Base-by-base conservation (phyloP, 2,888 invertebrate species). In the Melipona beecheii region DNA sequence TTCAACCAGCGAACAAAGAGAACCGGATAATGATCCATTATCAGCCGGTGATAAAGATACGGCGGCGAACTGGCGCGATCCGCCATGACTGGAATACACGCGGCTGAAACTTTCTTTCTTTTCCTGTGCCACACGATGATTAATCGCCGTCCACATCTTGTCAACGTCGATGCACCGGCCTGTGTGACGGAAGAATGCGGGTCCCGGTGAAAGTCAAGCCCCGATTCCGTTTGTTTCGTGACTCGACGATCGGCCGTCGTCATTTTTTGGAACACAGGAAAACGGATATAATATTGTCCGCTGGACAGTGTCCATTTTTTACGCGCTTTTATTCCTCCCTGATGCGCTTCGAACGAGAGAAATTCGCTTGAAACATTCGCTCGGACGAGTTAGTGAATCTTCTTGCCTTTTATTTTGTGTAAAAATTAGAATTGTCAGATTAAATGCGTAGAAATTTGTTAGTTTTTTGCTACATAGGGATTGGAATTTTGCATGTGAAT, bases 21-120 rank as follows among this genome's bases (percentile, higher is more conserved):
- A n/a, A 24, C 43, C 31, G 77, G 80, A 74, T 78, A 85, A 84
- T 83, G 85, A 85, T 85, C 85, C 84, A 84, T 77, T 85, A 84
- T 85, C 81, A 81, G 75, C 75, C 82, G 71, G 82, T 83, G 83
- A 83, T 83, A 83, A 83, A 83, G 83, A 83, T 83, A 83, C 70
- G 83, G 72, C 68, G 75, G 60, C 66, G 71, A 71, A 83, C 81
- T 74, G 81, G 73, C 82, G 74, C 71, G 81, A 81, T 75, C 81
- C 71, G 70, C 71, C 83, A 82, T 83, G 83, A 81, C 83, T 72
- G 65, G 75, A 83, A 85, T 80, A 70, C 75, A 65, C 58, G 62
- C 58, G 69, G 60, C 65, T 78, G 21, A 65, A 78, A 72, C 70
- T 72, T 83, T 71, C 83, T 74, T 70, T 73, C 62, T 62, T 75